These are phyloP conservation scores for Ranitomeya imitator DNA, from an alignment of 2,113 vertebrate species.

Conservation along the genomic window DNA sequence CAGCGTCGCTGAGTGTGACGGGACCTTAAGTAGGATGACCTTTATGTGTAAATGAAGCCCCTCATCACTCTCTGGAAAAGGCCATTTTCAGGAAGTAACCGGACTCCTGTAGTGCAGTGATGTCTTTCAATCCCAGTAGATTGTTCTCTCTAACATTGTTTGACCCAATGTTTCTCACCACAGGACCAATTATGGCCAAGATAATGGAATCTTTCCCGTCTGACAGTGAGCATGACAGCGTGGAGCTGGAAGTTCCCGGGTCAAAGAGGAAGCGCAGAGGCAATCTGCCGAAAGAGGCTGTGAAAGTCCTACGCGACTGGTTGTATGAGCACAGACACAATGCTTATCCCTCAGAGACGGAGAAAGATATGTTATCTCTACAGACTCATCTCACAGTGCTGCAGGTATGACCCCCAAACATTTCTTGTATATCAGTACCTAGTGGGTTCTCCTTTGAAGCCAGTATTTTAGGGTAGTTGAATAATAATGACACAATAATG, in stretches of 20 bases:
- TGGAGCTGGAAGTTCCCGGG: constrained; percentile 78
- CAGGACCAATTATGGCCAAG: constrained; percentile 61
- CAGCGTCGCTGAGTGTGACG: too few relatives aligned
- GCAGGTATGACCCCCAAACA: constrained; percentile 77
- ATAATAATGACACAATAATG: too few relatives aligned
- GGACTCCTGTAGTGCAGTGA: neutral
- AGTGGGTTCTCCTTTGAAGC: too few relatives aligned
- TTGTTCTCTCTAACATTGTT: neutral
- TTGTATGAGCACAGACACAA: constrained; percentile 94
- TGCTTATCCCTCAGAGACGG: constrained; percentile 93
- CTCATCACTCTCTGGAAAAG: neutral
- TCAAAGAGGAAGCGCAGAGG: constrained; percentile 89
- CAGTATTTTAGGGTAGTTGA: too few relatives aligned
- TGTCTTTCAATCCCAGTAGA: too few relatives aligned
- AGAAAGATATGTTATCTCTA: constrained; percentile 88
- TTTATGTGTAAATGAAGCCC: neutral
- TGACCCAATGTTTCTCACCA: neutral
- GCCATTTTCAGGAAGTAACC: neutral
- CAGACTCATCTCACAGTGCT: constrained; percentile 91
- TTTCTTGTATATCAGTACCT: neutral
- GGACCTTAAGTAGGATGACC: neutral
- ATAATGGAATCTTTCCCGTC: constrained; percentile 69
- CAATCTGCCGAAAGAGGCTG: constrained; percentile 94
- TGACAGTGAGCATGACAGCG: constrained; percentile 88
- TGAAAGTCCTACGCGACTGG: constrained; percentile 93